These are phyloP conservation scores for Panopea generosa DNA, from an alignment of 2,888 invertebrate species.

Conservation along the genomic window DNA sequence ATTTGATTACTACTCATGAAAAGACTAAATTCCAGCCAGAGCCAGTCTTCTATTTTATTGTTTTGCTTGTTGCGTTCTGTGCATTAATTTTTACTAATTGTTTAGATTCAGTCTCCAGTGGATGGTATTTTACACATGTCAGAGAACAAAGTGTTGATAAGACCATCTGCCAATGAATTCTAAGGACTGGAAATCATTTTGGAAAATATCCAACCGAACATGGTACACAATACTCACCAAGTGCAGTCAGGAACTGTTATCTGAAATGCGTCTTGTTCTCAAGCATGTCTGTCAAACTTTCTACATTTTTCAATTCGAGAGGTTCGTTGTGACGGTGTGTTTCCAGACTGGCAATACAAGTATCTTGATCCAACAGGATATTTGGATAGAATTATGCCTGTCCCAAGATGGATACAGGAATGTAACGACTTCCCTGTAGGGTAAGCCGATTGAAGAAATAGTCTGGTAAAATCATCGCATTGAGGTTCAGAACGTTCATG, in stretches of 20 bases:
- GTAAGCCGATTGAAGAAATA: too few relatives aligned
- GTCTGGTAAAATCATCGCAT: too few relatives aligned
- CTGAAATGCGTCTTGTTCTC: constrained; percentile 45
- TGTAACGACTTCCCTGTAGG: constrained; percentile 67
- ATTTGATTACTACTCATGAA: too few relatives aligned
- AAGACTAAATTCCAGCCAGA: too few relatives aligned
- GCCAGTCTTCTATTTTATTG: too few relatives aligned
- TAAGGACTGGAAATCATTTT: constrained; percentile 64
- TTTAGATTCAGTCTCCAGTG: constrained; percentile 46
- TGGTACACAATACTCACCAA: constrained; percentile 13
- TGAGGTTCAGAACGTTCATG: too few relatives aligned
- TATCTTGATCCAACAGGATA: constrained; percentile 71
- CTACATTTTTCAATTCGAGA: constrained; percentile 68
- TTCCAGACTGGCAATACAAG: constrained; percentile 49
- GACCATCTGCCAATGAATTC: constrained; percentile 59
- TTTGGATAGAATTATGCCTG: constrained; percentile 62
- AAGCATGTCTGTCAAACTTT: constrained; percentile 51
- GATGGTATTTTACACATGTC: constrained; percentile 36
- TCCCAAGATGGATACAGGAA: constrained; percentile 67
- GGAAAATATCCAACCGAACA: constrained; percentile 57
- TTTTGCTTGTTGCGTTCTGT: too few relatives aligned
- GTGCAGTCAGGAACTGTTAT: constrained; percentile 45
- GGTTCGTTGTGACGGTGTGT: constrained; percentile 12
- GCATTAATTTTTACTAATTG: too few relatives aligned
- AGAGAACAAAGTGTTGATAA: constrained; percentile 50